Evolutionary conservation across 2,888 invertebrate genomes (phyloP).

Genomic region (Sesia bembeciformis): DNA sequence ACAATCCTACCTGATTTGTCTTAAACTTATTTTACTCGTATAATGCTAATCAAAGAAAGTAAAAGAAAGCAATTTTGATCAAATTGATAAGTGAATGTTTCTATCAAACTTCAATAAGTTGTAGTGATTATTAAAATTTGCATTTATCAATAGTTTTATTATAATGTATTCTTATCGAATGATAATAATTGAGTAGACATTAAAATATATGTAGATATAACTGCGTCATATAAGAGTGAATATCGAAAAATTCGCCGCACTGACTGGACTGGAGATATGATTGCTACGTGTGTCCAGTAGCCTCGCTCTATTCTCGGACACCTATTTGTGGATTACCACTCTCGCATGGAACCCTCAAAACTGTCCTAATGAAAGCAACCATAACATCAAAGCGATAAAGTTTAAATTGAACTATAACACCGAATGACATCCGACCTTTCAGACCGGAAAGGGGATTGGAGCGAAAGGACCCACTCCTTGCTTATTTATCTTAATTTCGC

Average conservation of each 20-base stretch:
- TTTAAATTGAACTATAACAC: slow-evolving; percentile 23
- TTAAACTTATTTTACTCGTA: no score
- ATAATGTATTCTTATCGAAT: no score
- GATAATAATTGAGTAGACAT: not conserved
- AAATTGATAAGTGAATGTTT: no score
- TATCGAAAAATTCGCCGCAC: slow-evolving; percentile 29
- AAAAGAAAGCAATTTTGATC: no score
- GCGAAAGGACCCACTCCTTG: slow-evolving; percentile 64
- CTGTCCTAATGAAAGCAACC: slow-evolving; percentile 38
- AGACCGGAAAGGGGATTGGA: slow-evolving; percentile 22
- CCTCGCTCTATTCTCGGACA: slow-evolving; percentile 72
- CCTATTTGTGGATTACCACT: slow-evolving; percentile 67
- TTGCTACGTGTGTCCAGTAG: slow-evolving; percentile 37
- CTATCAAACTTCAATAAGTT: no score
- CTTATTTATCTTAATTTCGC: slow-evolving; percentile 69
- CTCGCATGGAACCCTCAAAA: slow-evolving; percentile 45
- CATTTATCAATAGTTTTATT: slow-evolving; percentile 23
- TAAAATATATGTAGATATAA: not conserved
- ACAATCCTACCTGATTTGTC: no score
- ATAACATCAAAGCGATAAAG: slow-evolving; percentile 33
- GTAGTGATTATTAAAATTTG: no score
- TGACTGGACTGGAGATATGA: slow-evolving; percentile 44
- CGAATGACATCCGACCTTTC: slow-evolving; percentile 32
- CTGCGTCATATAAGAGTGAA: not conserved
- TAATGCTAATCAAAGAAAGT: no score